Evolutionary conservation across 1,140 invertebrate genomes (phyloP), one percentile per base, ranked within the genome.

Genomic region (Aradophagus sp.): DNA sequence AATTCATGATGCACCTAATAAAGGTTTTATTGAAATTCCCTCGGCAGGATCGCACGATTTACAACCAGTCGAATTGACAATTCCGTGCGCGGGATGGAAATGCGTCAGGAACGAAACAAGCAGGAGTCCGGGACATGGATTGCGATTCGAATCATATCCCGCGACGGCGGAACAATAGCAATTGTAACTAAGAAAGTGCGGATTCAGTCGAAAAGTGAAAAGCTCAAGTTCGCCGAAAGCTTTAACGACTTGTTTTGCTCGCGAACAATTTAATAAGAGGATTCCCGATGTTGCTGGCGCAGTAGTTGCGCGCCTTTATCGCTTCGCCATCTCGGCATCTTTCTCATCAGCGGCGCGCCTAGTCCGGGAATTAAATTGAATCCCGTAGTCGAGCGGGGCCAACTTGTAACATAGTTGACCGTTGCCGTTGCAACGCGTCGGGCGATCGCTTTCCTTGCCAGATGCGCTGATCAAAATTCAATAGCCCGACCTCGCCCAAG

Each of bases 331-430:
- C 41, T 56, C 19, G 44, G 63, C 38, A 38, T 58, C 59, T 70
- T 70, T 58, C 67, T 56, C 67, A 45, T 56, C 35, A 32, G 53
- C 12, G 42, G 32, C 14, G 17, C 39, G 52, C 17, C 19, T 59
- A 59, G 38, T 32, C 34, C 61, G 38, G 58, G 69, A 73, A 77
- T 79, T 77, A 83, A 78, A 81, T 81, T 81, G 69, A 77, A 81
- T 80, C 53, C 72, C 52, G n/a, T n/a, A 48, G 48, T 58, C 15
- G 65, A 58, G 71, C 72, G 72, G 50, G 70, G 55, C 45, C 73
- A 73, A 62, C 56, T 76, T 75, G 59, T 45, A 55, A 52, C 77
- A 75, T 80, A 77, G 77, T 77, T 79, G 67, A 56, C 69, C 71
- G 68, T 77, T 77, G 62, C 63, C 74, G 69, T 77, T 74, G 73